Conservation (phyloP, 2,797 vertebrate species). For the Hyperoplus lanceolatus region DNA sequence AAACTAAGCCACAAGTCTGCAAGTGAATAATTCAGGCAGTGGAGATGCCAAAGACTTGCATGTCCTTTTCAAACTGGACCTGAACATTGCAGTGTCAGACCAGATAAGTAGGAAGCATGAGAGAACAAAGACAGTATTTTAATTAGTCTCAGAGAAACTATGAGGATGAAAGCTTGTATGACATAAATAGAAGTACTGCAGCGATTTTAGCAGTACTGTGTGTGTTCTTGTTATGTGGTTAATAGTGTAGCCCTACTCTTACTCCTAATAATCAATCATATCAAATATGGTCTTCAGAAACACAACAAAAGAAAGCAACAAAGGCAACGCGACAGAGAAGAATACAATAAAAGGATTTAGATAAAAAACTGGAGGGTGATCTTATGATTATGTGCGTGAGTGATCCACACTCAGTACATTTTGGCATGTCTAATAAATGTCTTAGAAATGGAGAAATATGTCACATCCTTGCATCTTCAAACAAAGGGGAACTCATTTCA, state of each 20-base stretch:
- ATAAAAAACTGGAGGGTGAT: neutral
- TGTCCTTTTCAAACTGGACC: neutral
- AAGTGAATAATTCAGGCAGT: constrained; percentile 11
- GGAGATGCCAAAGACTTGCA: neutral
- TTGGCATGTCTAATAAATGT: neutral
- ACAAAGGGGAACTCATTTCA: neutral
- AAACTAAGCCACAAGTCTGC: neutral
- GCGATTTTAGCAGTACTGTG: neutral
- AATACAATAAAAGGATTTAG: neutral
- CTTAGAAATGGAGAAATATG: neutral
- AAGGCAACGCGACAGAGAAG: neutral
- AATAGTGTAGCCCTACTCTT: constrained; percentile 8
- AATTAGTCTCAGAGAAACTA: constrained; percentile 12
- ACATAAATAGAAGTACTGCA: constrained; percentile 28
- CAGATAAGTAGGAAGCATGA: constrained; percentile 9
- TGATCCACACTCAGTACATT: neutral
- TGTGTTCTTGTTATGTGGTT: constrained; percentile 6
- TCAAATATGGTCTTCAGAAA: constrained; percentile 14
- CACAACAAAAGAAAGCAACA: neutral
- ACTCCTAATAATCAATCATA: neutral
- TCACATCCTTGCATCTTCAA: neutral
- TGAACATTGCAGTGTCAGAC: neutral
- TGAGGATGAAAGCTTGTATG: constrained; percentile 25
- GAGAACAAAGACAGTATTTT: constrained; percentile 14
- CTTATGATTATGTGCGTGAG: neutral